Percentiles rank a stretch among this genome's conserved stretches.
Evolutionary conservation across 2,797 vertebrate genomes (phyloP).

Genomic region (Pipistrellus nathusii): DNA sequence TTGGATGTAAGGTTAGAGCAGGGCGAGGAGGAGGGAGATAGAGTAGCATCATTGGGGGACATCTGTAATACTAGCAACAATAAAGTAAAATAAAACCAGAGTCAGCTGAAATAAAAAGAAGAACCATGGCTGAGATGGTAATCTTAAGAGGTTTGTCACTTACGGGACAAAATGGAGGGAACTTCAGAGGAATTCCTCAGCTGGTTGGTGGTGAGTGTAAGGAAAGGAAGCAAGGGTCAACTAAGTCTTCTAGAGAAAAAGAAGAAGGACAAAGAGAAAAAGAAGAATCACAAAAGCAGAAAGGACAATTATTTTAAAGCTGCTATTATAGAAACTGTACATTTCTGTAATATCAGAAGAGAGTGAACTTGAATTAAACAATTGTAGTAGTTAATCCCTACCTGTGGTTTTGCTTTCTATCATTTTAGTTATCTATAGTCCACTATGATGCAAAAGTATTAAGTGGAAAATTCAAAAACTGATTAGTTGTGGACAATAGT

Average conservation of each 20-base stretch:
- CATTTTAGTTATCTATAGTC: neutral
- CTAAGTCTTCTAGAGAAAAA: neutral
- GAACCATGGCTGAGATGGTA: neutral
- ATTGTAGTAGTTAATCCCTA: too few species aligned
- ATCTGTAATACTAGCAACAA: too few species aligned
- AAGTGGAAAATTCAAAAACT: neutral
- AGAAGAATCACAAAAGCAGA: neutral
- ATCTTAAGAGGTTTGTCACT: neutral
- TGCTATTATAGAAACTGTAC: neutral
- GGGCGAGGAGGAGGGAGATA: too few species aligned
- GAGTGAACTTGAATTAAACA: neutral
- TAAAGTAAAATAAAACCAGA: too few species aligned
- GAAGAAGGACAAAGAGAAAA: neutral
- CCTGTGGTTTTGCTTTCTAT: neutral
- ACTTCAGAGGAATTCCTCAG: neutral
- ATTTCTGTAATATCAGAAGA: constrained; percentile 5
- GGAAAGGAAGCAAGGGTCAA: neutral
- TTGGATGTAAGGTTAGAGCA: neutral
- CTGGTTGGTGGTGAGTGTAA: neutral
- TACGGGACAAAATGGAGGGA: neutral
- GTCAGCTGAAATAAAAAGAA: neutral
- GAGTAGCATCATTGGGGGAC: too few species aligned
- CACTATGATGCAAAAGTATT: neutral
- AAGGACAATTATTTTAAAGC: neutral
- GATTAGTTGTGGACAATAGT: neutral